Evolutionary conservation across 2,113 vertebrate species (phyloP).

Genomic region (Nothoprocta pentlandii): DNA sequence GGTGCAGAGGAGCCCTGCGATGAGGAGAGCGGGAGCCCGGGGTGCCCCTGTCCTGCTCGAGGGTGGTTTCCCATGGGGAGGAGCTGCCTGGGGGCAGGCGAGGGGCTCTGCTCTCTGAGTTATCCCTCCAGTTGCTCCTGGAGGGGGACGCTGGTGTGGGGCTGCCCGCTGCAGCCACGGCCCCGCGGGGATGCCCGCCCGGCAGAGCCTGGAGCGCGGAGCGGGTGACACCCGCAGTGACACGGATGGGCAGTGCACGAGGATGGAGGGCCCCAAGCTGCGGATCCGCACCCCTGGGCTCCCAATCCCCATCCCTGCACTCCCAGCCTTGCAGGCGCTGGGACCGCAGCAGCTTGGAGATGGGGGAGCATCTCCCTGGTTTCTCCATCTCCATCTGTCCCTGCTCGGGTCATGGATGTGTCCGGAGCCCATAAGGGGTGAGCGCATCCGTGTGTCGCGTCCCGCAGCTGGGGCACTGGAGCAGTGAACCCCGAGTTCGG

Average conservation of each 20-base stretch:
- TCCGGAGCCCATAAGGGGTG: fast-evolving
- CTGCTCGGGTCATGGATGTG: background rate
- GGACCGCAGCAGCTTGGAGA: fast-evolving
- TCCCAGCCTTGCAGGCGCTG: background rate
- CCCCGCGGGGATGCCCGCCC: background rate
- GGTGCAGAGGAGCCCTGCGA: background rate
- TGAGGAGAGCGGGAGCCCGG: background rate
- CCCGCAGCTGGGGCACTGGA: background rate
- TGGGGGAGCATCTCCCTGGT: background rate
- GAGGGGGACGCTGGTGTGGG: background rate
- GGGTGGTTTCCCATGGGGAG: background rate
- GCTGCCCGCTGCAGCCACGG: background rate
- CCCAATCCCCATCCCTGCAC: no score
- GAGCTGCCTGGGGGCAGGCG: background rate
- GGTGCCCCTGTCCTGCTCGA: background rate
- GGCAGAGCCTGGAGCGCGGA: fast-evolving
- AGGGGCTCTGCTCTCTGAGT: no score
- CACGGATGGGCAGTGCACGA: no score
- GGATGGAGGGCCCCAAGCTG: no score
- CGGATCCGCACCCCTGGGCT: no score
- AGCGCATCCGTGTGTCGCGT: background rate
- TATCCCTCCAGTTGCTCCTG: background rate
- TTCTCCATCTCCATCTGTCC: fast-evolving
- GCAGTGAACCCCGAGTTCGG: background rate
- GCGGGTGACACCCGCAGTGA: background rate